Evolutionary conservation across 2,888 invertebrate genomes (phyloP).

Genomic region (Sabatieria punctata): DNA sequence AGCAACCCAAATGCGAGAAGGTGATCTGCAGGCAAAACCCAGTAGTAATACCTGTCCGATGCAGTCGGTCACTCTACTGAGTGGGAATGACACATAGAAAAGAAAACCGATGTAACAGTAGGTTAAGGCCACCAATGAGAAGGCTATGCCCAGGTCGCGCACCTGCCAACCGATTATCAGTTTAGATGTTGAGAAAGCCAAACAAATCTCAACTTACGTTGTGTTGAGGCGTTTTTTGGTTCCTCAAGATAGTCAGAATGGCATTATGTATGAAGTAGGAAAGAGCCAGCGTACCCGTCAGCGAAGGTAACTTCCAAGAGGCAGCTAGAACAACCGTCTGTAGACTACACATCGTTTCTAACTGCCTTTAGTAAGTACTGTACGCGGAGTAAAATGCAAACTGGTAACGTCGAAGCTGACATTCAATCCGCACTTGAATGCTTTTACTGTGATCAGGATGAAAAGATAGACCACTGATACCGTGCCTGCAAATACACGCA

Average conservation of each 20-base stretch:
- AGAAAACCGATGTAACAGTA: constrained; percentile 60
- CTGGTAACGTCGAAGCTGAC: too few relatives aligned
- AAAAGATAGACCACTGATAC: constrained; percentile 61
- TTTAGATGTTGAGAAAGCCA: neutral
- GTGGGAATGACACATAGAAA: constrained; percentile 66
- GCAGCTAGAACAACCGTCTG: constrained; percentile 30
- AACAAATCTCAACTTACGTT: constrained; percentile 44
- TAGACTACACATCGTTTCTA: too few relatives aligned
- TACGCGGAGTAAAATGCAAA: too few relatives aligned
- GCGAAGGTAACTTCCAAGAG: constrained; percentile 37
- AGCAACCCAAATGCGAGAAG: too few relatives aligned
- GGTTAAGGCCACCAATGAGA: constrained; percentile 57
- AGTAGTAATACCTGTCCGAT: neutral
- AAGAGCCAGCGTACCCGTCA: constrained; percentile 46
- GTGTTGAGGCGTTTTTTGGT: constrained; percentile 60
- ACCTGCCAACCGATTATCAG: constrained; percentile 45
- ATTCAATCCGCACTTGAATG: constrained; percentile 56
- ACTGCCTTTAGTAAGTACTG: too few relatives aligned
- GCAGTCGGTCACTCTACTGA: too few relatives aligned
- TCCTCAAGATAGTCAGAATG: constrained; percentile 64
- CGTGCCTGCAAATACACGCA: constrained; percentile 47
- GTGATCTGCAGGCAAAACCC: neutral
- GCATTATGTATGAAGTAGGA: constrained; percentile 85
- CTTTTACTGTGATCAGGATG: constrained; percentile 56
- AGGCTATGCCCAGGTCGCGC: constrained; percentile 65